Percentiles rank a stretch among this genome's conserved stretches.
These are phyloP conservation scores for Enteromius paludinosus DNA, from an alignment of 2,797 vertebrate genomes.

Conservation along the genomic window DNA sequence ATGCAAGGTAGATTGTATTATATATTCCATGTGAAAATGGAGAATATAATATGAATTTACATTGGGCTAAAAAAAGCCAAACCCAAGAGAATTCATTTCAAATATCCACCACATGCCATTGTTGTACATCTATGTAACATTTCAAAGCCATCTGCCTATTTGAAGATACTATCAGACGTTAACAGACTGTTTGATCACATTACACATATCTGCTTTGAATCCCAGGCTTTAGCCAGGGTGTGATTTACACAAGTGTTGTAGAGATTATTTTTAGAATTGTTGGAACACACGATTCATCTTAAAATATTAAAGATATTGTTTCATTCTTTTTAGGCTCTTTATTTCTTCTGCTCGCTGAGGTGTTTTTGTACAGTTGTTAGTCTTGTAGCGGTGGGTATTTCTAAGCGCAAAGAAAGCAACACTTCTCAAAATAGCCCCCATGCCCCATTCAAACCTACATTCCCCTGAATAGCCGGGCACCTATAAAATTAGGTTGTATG, in stretches of 20 bases:
- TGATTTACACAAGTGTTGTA: conserved; percentile 35
- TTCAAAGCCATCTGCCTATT: conserved; percentile 30
- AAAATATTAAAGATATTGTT: conserved; percentile 13
- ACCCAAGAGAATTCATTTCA: conserved; percentile 7
- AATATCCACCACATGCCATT: conserved; percentile 1
- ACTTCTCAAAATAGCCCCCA: neutral
- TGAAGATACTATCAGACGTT: conserved; percentile 26
- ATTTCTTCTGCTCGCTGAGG: conserved; percentile 4
- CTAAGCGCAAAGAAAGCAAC: neutral
- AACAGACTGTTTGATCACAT: conserved; percentile 8
- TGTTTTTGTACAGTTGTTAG: neutral
- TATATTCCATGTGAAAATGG: neutral
- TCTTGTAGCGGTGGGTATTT: neutral
- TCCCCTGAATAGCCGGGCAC: neutral
- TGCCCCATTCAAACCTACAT: neutral
- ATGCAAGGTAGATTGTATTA: neutral
- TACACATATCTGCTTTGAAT: conserved; percentile 37
- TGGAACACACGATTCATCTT: conserved; percentile 7
- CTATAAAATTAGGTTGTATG: conserved; percentile 13
- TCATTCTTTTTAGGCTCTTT: neutral
- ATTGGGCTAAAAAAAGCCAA: conserved; percentile 19
- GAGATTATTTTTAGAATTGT: conserved; percentile 18
- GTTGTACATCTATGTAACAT: conserved; percentile 12
- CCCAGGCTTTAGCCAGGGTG: neutral
- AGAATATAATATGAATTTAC: neutral